phyloP scores from a whole-genome alignment of 1,140 invertebrate species.

The Drosophila orena region DNA sequence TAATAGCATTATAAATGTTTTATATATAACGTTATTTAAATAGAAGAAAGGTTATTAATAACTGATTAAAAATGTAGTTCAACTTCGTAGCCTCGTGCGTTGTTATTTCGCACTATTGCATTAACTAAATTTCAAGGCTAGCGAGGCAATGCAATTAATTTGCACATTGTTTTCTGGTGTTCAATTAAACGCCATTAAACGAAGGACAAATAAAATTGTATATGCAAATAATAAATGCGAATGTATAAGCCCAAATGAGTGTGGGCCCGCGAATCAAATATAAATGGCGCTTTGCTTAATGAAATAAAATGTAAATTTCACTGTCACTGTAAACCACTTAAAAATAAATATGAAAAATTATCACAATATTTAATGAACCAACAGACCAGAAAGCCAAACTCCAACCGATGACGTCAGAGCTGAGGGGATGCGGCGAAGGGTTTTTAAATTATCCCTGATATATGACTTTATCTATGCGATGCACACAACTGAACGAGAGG shows the following conservation, averaged over 20 bases:
- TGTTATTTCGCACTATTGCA: slow-evolving; percentile 20
- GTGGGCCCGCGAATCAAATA: slow-evolving; percentile 44
- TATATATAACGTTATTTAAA: too few relatives aligned
- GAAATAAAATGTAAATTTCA: slow-evolving; percentile 63
- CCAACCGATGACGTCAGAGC: slow-evolving; percentile 45
- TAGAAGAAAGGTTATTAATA: too few relatives aligned
- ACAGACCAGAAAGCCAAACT: slow-evolving; percentile 76
- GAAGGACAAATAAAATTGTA: slow-evolving; percentile 10
- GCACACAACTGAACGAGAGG: slow-evolving; percentile 35
- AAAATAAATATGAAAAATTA: slow-evolving; percentile 82
- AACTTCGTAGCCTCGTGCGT: neutral
- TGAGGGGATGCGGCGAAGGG: neutral
- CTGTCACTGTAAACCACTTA: slow-evolving; percentile 75
- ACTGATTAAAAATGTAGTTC: neutral
- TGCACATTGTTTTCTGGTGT: slow-evolving; percentile 20
- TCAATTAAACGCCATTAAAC: slow-evolving; percentile 57
- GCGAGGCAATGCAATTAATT: neutral
- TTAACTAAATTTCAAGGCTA: slow-evolving; percentile 1
- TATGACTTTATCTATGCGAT: slow-evolving; percentile 80
- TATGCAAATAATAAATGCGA: slow-evolving; percentile 14
- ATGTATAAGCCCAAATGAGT: slow-evolving; percentile 7
- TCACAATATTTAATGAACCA: slow-evolving; percentile 82
- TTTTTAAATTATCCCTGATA: slow-evolving; percentile 71
- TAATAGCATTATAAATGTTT: too few relatives aligned
- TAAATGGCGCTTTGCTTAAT: slow-evolving; percentile 58